A percentile compares a stretch with the other conserved stretches of the same genome.
Conservation (phyloP, 1,140 invertebrate species). For the Euura lappo region DNA sequence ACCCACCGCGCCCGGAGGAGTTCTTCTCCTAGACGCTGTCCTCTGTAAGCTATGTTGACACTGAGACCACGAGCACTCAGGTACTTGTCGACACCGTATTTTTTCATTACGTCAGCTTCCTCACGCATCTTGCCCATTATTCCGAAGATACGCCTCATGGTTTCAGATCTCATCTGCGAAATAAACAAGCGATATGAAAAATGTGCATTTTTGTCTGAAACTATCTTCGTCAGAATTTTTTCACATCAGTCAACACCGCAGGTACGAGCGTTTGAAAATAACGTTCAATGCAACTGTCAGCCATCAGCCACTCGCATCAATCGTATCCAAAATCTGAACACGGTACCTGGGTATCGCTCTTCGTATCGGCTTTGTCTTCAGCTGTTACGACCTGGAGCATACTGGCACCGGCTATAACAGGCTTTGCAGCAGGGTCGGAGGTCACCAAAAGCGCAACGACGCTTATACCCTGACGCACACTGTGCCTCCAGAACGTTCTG, state of each 20-base stretch:
- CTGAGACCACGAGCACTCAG: constrained; percentile 42
- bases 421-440: constrained; percentile 31
- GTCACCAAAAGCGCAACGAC: constrained; percentile 43
- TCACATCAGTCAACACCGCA: too few species aligned
- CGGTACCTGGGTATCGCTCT: background rate
- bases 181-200: background rate
- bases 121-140: background rate
- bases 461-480: constrained; percentile 36
- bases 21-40: constrained; percentile 40
- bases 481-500: constrained; percentile 29
- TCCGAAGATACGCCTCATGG: background rate
- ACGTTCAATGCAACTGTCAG: too few species aligned
- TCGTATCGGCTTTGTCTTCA: constrained; percentile 24
- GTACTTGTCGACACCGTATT: constrained; percentile 43
- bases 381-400: constrained; percentile 29
- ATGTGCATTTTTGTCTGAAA: too few species aligned
- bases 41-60: constrained; percentile 44
- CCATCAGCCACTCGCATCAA: too few species aligned
- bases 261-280: too few species aligned
- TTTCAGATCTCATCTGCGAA: background rate
- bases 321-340: too few species aligned
- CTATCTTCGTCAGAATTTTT: too few species aligned
- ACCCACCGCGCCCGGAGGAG: constrained; percentile 41
- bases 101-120: constrained; percentile 31
- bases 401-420: constrained; percentile 43